Evolutionary conservation across 2,888 invertebrate species (phyloP).

Genomic region (Agrochola lota): DNA sequence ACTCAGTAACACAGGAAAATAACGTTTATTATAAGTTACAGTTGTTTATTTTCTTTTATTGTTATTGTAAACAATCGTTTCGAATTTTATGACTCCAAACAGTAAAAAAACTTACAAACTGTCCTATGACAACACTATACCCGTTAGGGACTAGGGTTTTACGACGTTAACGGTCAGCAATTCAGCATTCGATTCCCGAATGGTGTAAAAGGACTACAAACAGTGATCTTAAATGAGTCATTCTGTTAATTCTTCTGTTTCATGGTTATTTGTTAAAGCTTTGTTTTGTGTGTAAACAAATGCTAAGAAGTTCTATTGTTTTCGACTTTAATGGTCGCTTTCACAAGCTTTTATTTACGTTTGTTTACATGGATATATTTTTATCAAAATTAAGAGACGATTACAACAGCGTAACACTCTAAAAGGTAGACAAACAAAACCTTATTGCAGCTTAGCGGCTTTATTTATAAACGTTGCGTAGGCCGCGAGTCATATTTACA

Average conservation of each 20-base stretch:
- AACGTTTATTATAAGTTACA: too few relatives aligned
- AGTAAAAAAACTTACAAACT: background rate
- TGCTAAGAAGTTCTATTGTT: background rate
- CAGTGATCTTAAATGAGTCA: slow-evolving; percentile 14
- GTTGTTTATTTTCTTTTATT: background rate
- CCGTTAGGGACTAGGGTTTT: slow-evolving; percentile 34
- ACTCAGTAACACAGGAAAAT: too few relatives aligned
- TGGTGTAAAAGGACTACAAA: background rate
- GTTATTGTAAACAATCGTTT: background rate
- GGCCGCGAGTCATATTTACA: too few relatives aligned
- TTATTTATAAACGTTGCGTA: too few relatives aligned
- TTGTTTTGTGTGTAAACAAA: slow-evolving; percentile 4
- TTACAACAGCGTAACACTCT: too few relatives aligned
- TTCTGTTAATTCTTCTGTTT: slow-evolving; percentile 13
- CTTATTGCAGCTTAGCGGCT: too few relatives aligned
- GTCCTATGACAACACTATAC: fast-evolving
- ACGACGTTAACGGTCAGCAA: slow-evolving; percentile 43
- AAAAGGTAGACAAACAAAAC: too few relatives aligned
- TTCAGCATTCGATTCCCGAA: slow-evolving; percentile 20
- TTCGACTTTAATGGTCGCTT: background rate
- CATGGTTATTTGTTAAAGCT: background rate
- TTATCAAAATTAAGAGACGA: too few relatives aligned
- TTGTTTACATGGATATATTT: too few relatives aligned
- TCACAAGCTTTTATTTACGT: background rate
- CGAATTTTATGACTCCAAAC: background rate